Base-by-base conservation (phyloP, 2,888 invertebrate species). In the Amorpha juglandis region DNA sequence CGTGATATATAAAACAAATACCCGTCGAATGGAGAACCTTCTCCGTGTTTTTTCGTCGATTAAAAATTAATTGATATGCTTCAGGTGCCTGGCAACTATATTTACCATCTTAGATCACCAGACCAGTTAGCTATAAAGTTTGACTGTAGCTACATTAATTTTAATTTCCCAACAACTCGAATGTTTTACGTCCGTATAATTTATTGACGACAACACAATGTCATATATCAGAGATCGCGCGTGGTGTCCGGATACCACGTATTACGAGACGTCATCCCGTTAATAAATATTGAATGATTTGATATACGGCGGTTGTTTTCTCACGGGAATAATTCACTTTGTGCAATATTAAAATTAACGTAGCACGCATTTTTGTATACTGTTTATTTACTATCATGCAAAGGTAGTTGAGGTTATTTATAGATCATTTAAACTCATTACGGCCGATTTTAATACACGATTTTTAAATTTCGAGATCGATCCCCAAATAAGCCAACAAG, bases 251-350 rank as follows among this genome's bases (percentile, higher is more conserved):
- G 79, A 79, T 74, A 74, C 75, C 52, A 65, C 71, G 70, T 74
- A 75, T 78, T 77, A 75, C 68, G 19, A 38, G 50, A 63, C 67
- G 69, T 72, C 72, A 73, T 76, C 69, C 67, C 70, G 35, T 69
- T 73, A 76, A 73, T 73, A 74, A 75, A 74, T 78, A 75, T 74
- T 76, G 72, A 74, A 78, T 53, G 62, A 63, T 50, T 47, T 77
- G 74, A 77, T 76, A 66, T 76, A 79, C 76, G 69, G 71, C 67
- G 67, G 65, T 53, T 12, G 14, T n/a, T 19, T 66, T 68, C 68
- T 65, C 71, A 69, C 58, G 73, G 65, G 68, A 68, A 71, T 58
- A 35, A 35, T 55, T 33, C n/a, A 58, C 38, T 58, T 19, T 42
- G 45, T 50, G 19, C 38, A 53, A 58, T 58, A 58, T 58, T 58